Base-by-base conservation (phyloP, 1,140 invertebrate genomes). In the Papilio machaon region DNA sequence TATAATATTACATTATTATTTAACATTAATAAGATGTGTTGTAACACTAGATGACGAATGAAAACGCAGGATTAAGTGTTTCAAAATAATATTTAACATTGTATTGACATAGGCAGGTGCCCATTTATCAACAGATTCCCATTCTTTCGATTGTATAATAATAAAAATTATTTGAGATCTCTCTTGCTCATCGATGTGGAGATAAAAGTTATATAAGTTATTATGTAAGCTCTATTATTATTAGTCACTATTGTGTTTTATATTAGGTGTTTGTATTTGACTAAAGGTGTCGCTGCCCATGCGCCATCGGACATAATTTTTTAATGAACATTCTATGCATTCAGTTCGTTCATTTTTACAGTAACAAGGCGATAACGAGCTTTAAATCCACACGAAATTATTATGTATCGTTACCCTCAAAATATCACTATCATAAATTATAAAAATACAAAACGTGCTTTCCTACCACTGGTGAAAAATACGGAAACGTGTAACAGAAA, bases 111-210 rank as follows among this genome's bases (percentile, higher is more conserved):
- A 35, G 64, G 64, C 64, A 70, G 64, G 64, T 70, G 64, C 64
- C 30, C 5, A 15, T 70, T 23, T 38, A 35, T 70, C 64, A 35
- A 70, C 64, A 35, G 23, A 70, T 70, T 64, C 19, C 60, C 30
- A 70, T 70, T 70, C 64, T 35, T 70, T 70, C 23, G 64, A 70
- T 70, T 35, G 64, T 70, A 70, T 70, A 70, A 67, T 67, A 67
- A 70, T 70, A 70, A 70, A 35, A 15, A 60, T 2, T n/a, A 67
- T 67, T 30, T 35, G 8, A 70, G 64, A 70, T 70, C 10, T 70
- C 60, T 64, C 13, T 70, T 35, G 64, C 13, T 70, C 64, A 70
- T 70, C 64, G 13, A 35, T 6, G 30, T 19, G 3, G 64, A 35
- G 11, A 13, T 35, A 23, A 30, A 64, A 64, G 15, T 70, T 70